These are phyloP conservation scores for Perizoma affinitatum DNA, from an alignment of 2,888 invertebrate genomes.

Conservation along the genomic window DNA sequence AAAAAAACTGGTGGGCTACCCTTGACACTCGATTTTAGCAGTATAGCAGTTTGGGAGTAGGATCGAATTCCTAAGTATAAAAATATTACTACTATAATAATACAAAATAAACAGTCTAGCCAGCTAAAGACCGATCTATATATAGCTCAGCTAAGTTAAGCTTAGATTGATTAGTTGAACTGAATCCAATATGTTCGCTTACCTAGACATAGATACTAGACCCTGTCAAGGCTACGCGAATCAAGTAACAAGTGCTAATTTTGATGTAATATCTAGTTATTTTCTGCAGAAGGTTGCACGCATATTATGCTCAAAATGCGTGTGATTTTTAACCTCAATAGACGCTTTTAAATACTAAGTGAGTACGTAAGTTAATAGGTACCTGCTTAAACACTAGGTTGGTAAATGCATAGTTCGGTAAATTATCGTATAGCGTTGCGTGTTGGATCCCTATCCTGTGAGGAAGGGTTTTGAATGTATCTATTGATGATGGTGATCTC, in stretches of 20 bases:
- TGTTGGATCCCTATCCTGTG: neutral
- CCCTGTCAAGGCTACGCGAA: constrained; percentile 12
- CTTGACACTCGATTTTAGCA: too few species aligned
- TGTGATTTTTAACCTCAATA: constrained; percentile 22
- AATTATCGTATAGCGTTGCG: neutral
- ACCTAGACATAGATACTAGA: constrained; percentile 19
- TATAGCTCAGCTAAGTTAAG: too few species aligned
- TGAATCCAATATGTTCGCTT: constrained; percentile 19
- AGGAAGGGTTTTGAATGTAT: too few species aligned
- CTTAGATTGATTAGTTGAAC: neutral
- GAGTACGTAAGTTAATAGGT: too few species aligned
- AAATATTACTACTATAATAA: too few species aligned
- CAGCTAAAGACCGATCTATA: too few species aligned
- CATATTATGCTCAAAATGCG: constrained; percentile 15
- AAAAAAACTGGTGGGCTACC: too few species aligned
- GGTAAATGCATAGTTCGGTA: constrained; percentile 4
- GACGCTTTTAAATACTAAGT: neutral
- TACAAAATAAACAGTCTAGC: too few species aligned
- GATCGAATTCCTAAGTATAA: too few species aligned
- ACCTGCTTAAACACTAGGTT: neutral
- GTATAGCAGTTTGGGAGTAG: too few species aligned
- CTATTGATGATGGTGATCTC: too few species aligned
- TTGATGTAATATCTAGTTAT: constrained; percentile 17
- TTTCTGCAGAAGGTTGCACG: constrained; percentile 19
- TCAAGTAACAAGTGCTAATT: constrained; percentile 12